phyloP scores from a whole-genome alignment of 2,113 vertebrate species.

The Pelobates fuscus region DNA sequence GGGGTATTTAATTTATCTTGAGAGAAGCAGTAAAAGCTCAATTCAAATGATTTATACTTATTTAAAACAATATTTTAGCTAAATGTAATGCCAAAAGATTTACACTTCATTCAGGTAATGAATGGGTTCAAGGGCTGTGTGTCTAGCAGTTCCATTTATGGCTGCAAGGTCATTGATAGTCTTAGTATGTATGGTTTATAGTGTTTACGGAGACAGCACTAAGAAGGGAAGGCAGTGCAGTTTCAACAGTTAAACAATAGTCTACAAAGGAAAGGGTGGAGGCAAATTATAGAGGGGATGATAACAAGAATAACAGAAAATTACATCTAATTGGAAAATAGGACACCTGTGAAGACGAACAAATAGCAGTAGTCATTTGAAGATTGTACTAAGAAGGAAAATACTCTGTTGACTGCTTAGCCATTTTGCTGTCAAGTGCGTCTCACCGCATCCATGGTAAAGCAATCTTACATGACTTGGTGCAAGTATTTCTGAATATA shows the following conservation, averaged over 20 bases:
- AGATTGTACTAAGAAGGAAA: conserved; percentile 30
- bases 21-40: too few species aligned
- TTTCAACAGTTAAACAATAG: conserved; percentile 39
- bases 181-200: conserved; percentile 28
- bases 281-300: conserved; percentile 36
- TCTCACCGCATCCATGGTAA: neutral
- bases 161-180: conserved; percentile 35
- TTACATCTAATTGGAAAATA: conserved; percentile 43
- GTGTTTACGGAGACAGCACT: conserved; percentile 8
- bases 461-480: neutral
- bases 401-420: conserved; percentile 14
- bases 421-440: conserved; percentile 31
- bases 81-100: neutral
- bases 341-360: conserved; percentile 31
- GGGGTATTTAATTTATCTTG: too few species aligned
- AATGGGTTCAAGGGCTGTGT: conserved; percentile 6
- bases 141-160: conserved; percentile 35
- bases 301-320: conserved; percentile 42
- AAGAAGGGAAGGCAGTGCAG: conserved; percentile 16
- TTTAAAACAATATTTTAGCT: too few species aligned
- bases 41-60: too few species aligned
- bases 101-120: conserved; percentile 13
- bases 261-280: conserved; percentile 25
- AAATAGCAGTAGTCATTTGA: conserved; percentile 32
- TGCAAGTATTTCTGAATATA: neutral